Base-by-base conservation (phyloP, 37 sponge, comb jelly and placozoan species). In the Axinella damicornis region DNA sequence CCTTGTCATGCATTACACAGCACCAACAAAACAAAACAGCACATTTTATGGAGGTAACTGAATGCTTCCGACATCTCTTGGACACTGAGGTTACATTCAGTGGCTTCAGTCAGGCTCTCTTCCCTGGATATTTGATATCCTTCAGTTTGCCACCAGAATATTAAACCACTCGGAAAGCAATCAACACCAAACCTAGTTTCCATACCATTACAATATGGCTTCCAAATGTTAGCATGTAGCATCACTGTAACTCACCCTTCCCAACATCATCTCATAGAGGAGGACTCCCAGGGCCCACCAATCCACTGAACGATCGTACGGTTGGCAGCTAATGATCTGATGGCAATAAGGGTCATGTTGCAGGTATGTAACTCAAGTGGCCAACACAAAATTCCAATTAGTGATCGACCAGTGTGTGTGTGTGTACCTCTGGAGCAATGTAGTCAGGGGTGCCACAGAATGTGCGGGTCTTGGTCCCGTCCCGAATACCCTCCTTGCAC, bases 361-460 rank as follows among this genome's bases (percentile, higher is more conserved):
- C n/a, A n/a, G n/a, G n/a, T n/a, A n/a, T n/a, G n/a, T n/a, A n/a
- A n/a, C n/a, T n/a, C n/a, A 15, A 56, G n/a, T n/a, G n/a, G n/a
- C 62, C 5, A 5, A 61, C 14, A 61, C 62, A 61, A 5, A 61
- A 22, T 2, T 14, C 5, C 62, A 61, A 22, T 5, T 61, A 14
- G 25, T 61, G 25, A 61, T 5, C 4, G n/a, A 14, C 62, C 2
- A 25, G 2, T 14, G 5, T 14, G 62, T 4, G 62, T 5, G 5
- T 2, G 5, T 33, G 55, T 39, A 98, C 98, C 98, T 98, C 98
- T 72, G 98, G 98, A 57, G 98, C 96, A 59, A 98, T 98, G 83
- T 98, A 98, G 76, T 98, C 98, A 34, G 98, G 98, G 19, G 98
- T 98, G 46, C 98, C 98, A 87, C 98, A 98, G 92, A 98, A 98